Conservation (phyloP, 2,113 vertebrate genomes). For the Chionodraco myersi region DNA sequence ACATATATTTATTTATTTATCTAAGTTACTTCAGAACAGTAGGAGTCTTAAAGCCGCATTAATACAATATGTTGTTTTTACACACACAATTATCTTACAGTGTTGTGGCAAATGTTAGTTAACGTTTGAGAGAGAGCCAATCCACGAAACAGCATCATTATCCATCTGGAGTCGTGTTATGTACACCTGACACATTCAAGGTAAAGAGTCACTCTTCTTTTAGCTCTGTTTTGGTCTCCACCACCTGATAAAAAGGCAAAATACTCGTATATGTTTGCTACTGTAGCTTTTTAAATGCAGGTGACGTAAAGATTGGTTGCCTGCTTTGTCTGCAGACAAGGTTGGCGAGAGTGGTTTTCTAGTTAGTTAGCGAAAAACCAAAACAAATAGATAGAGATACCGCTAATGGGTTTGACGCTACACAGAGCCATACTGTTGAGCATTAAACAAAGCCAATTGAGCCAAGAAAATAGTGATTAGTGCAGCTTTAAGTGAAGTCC, state of each 20-base stretch:
- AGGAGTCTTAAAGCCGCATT: constrained; percentile 29
- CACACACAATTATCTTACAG: not conserved
- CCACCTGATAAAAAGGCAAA: not conserved
- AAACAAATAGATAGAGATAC: no score
- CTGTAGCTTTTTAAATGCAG: not conserved
- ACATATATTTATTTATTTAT: constrained; percentile 10
- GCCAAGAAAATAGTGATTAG: not conserved
- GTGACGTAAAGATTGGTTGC: not conserved
- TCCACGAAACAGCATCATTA: no score
- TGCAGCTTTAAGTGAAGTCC: constrained; percentile 35
- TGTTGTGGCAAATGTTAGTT: not conserved
- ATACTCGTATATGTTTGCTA: not conserved
- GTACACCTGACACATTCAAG: not conserved
- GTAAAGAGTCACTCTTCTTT: not conserved
- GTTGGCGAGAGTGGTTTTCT: not conserved
- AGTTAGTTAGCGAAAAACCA: not conserved
- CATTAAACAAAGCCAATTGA: not conserved
- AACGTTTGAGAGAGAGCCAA: not conserved
- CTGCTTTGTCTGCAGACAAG: not conserved
- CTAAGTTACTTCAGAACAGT: constrained; percentile 1
- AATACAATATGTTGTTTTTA: not conserved
- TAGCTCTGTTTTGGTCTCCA: not conserved
- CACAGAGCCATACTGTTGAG: not conserved
- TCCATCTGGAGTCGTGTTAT: not conserved
- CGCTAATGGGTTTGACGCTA: no score